These are phyloP conservation scores for Acanthoscelides obtectus DNA, from an alignment of 2,888 invertebrate species.

Conservation along the genomic window DNA sequence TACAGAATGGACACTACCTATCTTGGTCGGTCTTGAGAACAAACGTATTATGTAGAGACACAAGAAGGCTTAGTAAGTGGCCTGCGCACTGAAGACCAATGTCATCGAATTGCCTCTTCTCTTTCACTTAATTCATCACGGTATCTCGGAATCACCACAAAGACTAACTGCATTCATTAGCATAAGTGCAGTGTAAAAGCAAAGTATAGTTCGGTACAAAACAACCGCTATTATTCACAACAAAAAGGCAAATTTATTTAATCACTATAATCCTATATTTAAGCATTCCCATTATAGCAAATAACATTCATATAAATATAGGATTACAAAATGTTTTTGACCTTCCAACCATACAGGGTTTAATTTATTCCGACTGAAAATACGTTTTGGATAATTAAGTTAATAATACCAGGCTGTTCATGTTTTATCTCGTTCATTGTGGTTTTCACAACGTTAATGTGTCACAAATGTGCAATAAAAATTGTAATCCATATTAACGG, in stretches of 20 bases:
- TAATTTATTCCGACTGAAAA: background rate
- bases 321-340: background rate
- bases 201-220: too few species aligned
- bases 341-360: background rate
- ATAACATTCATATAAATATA: background rate
- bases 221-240: background rate
- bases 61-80: too few species aligned
- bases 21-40: too few species aligned
- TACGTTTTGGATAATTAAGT: background rate
- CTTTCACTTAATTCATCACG: too few species aligned
- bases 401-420: background rate
- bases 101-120: too few species aligned
- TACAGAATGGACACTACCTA: too few species aligned
- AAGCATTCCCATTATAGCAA: background rate
- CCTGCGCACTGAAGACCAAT: too few species aligned
- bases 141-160: too few species aligned
- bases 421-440: background rate
- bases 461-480: background rate
- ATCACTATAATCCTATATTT: background rate
- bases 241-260: background rate
- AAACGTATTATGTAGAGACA: too few species aligned
- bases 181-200: too few species aligned
- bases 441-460: background rate
- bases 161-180: too few species aligned
- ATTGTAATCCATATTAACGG: background rate